phyloP scores from a whole-genome alignment of 2,888 invertebrate genomes.

The Cheilosia variabilis region DNA sequence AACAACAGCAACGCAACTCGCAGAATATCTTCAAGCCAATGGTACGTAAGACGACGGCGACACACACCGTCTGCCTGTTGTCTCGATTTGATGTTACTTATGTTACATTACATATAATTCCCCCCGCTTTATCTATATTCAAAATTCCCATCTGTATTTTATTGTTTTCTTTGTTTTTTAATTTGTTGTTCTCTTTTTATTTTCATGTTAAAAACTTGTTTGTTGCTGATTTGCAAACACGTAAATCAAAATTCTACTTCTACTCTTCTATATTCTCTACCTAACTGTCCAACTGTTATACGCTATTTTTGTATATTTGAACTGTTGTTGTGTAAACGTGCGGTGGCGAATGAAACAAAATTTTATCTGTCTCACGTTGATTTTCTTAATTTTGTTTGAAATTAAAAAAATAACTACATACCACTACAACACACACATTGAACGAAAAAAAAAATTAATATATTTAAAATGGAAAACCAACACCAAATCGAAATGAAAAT shows the following conservation, averaged over 20 bases:
- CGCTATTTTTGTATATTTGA: conserved; percentile 57
- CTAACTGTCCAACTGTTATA: conserved; percentile 61
- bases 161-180: conserved; percentile 80
- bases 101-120: not conserved
- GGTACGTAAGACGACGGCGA: conserved; percentile 85
- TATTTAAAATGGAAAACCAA: conserved; percentile 43
- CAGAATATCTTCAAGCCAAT: conserved; percentile 94
- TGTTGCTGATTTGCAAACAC: conserved; percentile 66
- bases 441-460: conserved; percentile 40
- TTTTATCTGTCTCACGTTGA: conserved; percentile 53
- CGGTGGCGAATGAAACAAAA: conserved; percentile 73
- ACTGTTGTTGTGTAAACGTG: conserved; percentile 63
- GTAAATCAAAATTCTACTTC: conserved; percentile 56
- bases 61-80: not conserved
- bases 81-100: conserved; percentile 46
- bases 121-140: conserved; percentile 54
- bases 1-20: conserved; percentile 92
- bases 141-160: conserved; percentile 14
- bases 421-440: conserved; percentile 71
- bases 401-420: conserved; percentile 65
- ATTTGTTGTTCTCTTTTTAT: conserved; percentile 72
- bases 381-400: conserved; percentile 44
- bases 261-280: conserved; percentile 63
- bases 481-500: conserved; percentile 29
- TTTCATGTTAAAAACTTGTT: conserved; percentile 74